Evolutionary conservation across 2,113 vertebrate species (phyloP), one percentile per base, ranked within the genome.

Genomic region (Crotophaga sulcirostris): DNA sequence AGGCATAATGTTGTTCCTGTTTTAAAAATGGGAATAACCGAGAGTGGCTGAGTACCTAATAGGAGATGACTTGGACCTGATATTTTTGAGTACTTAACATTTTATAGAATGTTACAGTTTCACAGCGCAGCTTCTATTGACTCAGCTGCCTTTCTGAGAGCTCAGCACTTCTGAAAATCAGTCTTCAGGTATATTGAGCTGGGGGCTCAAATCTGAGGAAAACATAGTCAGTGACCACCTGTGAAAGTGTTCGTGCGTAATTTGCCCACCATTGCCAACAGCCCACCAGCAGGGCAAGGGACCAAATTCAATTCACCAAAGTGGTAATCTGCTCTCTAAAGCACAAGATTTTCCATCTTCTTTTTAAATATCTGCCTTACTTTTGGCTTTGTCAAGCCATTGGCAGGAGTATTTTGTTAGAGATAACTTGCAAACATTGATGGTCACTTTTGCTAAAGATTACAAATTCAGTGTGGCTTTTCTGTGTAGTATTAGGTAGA

Each of bases 61-160:
- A 79, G 26, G 56, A 79, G 62, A 68, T 7, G 17, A 59, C 44
- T 64, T 70, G 67, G 75, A 92, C 49, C 20, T n/a, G 54, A 72
- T 64, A 68, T 93, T 92, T 38, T 68, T 2, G 70, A 90, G 34
- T 68, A 56, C 25, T 60, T 75, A 93, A 85, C 4, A 73, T 93
- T 96, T 93, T 96, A 90, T 52, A 82, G 75, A 38, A 60, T 28
- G 16, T 36, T 94, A 52, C 5, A 90, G 23, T 85, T 93, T 85
- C 81, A 64, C 16, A 67, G 34, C 74, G 72, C 17, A 72, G 36
- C 58, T 85, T 85, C 29, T 96, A 78, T 92, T 96, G 91, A 92
- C 58, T 94, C 91, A 94, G 91, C 93, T 96, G 94, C 79, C 26
- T 56, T 92, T 88, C 66, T 72, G 75, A 92, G 63, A 79, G 23